Evolutionary conservation across 2,888 invertebrate genomes (phyloP).

Genomic region (Oligia latruncula): DNA sequence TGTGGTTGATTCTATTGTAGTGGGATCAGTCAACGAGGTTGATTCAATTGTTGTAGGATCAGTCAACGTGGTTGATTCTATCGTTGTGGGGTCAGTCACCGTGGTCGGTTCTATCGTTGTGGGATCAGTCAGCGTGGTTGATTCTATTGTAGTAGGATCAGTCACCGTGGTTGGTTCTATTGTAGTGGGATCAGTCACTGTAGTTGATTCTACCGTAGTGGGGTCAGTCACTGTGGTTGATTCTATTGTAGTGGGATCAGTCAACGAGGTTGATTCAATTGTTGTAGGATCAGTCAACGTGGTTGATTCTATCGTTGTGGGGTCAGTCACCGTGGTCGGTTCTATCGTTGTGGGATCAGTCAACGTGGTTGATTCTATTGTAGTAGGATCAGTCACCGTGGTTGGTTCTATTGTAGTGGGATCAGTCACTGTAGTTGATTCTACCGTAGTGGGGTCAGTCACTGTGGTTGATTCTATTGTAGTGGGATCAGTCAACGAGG

Average conservation of each 20-base stretch:
- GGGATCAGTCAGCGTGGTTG: neutral
- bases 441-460: neutral
- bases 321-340: neutral
- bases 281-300: neutral
- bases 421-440: neutral
- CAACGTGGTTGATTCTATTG: neutral
- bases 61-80: neutral
- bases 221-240: neutral
- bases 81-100: neutral
- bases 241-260: constrained; percentile 5
- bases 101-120: constrained; percentile 18
- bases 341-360: constrained; percentile 4
- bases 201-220: neutral
- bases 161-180: constrained; percentile 6
- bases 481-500: neutral
- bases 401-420: neutral
- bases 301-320: neutral
- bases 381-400: neutral
- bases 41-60: neutral
- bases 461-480: constrained; percentile 8
- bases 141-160: neutral
- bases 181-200: neutral
- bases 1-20: constrained; percentile 6
- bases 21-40: neutral
- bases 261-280: neutral